These are phyloP conservation scores for Steromphala cineraria DNA, from an alignment of 2,888 invertebrate genomes.

Conservation along the genomic window DNA sequence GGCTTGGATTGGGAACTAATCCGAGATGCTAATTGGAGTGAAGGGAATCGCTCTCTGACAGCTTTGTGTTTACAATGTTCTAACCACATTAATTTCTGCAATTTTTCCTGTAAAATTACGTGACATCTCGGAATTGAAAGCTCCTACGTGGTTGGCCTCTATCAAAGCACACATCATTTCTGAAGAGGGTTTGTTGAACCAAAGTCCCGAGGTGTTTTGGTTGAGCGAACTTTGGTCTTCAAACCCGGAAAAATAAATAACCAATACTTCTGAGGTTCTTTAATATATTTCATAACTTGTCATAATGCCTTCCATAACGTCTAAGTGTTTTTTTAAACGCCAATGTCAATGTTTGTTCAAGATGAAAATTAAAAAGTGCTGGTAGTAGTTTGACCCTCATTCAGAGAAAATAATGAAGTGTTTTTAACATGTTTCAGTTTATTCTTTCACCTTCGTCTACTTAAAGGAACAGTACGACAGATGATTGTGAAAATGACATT, in stretches of 20 bases:
- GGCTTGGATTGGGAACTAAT: background rate
- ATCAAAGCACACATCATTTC: background rate
- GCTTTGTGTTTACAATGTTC: background rate
- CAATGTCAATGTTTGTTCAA: too few species aligned
- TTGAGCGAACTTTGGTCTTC: background rate
- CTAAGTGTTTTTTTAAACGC: too few species aligned
- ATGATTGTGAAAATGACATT: too few species aligned
- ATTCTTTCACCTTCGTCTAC: too few species aligned
- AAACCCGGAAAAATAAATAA: background rate
- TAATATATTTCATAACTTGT: background rate
- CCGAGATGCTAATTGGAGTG: background rate
- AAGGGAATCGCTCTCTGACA: background rate
- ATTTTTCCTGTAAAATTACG: slow-evolving; percentile 12
- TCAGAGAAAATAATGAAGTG: too few species aligned
- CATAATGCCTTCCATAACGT: too few species aligned
- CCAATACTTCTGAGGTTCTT: background rate
- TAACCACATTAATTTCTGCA: background rate
- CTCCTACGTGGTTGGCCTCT: background rate
- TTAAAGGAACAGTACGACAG: too few species aligned
- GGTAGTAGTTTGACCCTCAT: too few species aligned
- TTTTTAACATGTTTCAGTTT: too few species aligned
- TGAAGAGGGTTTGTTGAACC: background rate
- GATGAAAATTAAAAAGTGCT: too few species aligned
- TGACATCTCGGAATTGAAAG: slow-evolving; percentile 5
- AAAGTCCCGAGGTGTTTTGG: background rate